Conservation (phyloP, 2,113 vertebrate species). For the Phylloscopus whistleri region DNA sequence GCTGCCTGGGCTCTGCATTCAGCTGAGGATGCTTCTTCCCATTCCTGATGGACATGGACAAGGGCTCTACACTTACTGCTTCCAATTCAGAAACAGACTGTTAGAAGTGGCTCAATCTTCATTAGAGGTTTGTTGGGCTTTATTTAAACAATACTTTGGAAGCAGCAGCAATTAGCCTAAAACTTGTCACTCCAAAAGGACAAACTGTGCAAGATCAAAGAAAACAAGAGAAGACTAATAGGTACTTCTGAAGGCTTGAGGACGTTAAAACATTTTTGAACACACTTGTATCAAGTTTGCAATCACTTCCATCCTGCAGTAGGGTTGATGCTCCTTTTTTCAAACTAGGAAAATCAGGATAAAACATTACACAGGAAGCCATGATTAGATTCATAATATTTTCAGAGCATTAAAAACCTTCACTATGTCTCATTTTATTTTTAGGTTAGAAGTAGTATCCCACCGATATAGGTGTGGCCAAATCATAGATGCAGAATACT, state of each 20-base stretch:
- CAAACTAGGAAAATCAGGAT: not conserved
- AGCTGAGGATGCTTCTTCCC: not conserved
- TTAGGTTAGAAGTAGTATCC: not conserved
- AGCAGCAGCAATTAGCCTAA: not conserved
- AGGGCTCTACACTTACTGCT: not conserved
- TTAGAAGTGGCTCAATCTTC: not conserved
- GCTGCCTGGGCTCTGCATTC: not conserved
- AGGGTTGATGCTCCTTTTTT: not conserved
- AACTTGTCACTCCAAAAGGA: not conserved
- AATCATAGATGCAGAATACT: not conserved
- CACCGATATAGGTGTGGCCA: not conserved
- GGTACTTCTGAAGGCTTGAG: not conserved
- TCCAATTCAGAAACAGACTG: not conserved
- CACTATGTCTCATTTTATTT: not conserved
- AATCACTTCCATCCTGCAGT: not conserved
- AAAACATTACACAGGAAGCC: not conserved
- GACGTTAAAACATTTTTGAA: not conserved
- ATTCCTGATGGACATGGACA: rapidly evolving
- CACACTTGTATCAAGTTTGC: not conserved
- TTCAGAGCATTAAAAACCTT: not conserved
- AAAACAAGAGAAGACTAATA: not conserved
- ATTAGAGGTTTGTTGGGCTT: not conserved
- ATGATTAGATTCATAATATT: not conserved
- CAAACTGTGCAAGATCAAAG: not conserved
- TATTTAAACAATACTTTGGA: not conserved